Base-by-base conservation (phyloP, 1,140 invertebrate species). In the Danaus plexippus region DNA sequence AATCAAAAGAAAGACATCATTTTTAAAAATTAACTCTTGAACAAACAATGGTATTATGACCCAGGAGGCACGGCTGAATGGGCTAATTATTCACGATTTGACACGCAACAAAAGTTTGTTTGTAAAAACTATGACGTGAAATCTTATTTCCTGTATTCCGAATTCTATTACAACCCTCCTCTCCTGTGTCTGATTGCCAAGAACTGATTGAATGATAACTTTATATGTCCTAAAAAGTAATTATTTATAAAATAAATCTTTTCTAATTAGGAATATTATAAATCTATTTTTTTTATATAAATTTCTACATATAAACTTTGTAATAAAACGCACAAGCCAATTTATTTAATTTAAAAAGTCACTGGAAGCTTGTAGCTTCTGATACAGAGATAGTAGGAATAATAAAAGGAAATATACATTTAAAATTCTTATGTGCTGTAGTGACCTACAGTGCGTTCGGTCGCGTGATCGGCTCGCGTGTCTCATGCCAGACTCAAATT, bases 1-100 rank as follows among this genome's bases (percentile, higher is more conserved):
- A 32, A 32, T 32, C 22, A 32, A 32, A 32, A 66, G 67, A 64
- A 75, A 73, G 71, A 78, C 66, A 54, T 76, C 67, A 75, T 69
- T 74, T 73, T 77, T 71, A 64, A 67, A 15, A 57, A 60, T 66
- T 72, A 59, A 45, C 49, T 42, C 59, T 59, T 62, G 73, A 83
- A 72, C 71, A 83, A 83, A 83, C 80, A 80, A 80, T 78, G 57
- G 68, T 57, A 32, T 57, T 55, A 64, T 59, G 64, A 63, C 68
- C 68, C 70, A 71, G 73, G 66, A 71, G 73, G 66, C 75, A 69
- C 71, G 75, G 59, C 62, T 73, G 69, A 84, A 75, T 75, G 75
- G 71, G 64, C 73, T 81, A 84, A 81, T 84, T 84, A 84, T 84
- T 80, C 79, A 79, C 77, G 68, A 81, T 84, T 67, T 69, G 80